Conservation (phyloP, 2,888 invertebrate genomes). For the Drosophila formosana region DNA sequence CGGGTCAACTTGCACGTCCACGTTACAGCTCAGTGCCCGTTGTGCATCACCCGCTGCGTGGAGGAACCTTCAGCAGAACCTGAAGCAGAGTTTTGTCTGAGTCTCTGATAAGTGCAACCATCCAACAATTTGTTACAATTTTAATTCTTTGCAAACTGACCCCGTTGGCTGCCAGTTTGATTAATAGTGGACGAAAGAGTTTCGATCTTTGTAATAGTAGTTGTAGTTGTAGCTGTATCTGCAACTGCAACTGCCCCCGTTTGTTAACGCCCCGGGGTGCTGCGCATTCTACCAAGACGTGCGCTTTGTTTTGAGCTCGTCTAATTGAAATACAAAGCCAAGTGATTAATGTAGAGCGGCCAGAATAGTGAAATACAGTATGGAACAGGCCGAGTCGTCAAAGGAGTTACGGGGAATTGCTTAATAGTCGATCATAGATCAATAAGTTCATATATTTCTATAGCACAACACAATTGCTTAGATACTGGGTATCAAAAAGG, state of each 20-base stretch:
- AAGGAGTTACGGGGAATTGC: slow-evolving; percentile 41
- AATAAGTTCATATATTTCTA: neutral
- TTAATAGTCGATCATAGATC: slow-evolving; percentile 19
- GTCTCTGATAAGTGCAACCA: slow-evolving; percentile 24
- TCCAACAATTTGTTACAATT: slow-evolving; percentile 59
- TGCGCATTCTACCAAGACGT: slow-evolving; percentile 25
- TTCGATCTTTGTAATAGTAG: slow-evolving; percentile 25
- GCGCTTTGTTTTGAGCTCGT: slow-evolving; percentile 52
- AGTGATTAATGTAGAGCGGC: slow-evolving; percentile 57
- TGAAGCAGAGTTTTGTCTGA: slow-evolving; percentile 11
- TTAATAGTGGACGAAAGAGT: slow-evolving; percentile 70
- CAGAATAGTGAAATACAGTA: slow-evolving; percentile 11
- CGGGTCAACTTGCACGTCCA: slow-evolving; percentile 12
- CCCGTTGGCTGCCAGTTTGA: slow-evolving; percentile 56
- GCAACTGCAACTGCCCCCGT: slow-evolving; percentile 34
- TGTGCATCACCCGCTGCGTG: slow-evolving; percentile 61
- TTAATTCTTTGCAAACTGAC: slow-evolving; percentile 55
- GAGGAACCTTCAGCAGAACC: slow-evolving; percentile 16
- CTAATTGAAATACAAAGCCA: slow-evolving; percentile 63
- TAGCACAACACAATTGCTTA: neutral
- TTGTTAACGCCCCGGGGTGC: slow-evolving; percentile 43
- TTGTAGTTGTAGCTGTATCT: slow-evolving; percentile 13
- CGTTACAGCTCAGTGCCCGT: slow-evolving; percentile 32
- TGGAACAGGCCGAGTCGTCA: slow-evolving; percentile 13
- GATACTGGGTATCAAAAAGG: neutral